These are phyloP conservation scores for Bemisia tabaci DNA, from an alignment of 1,140 invertebrate species.

Conservation along the genomic window DNA sequence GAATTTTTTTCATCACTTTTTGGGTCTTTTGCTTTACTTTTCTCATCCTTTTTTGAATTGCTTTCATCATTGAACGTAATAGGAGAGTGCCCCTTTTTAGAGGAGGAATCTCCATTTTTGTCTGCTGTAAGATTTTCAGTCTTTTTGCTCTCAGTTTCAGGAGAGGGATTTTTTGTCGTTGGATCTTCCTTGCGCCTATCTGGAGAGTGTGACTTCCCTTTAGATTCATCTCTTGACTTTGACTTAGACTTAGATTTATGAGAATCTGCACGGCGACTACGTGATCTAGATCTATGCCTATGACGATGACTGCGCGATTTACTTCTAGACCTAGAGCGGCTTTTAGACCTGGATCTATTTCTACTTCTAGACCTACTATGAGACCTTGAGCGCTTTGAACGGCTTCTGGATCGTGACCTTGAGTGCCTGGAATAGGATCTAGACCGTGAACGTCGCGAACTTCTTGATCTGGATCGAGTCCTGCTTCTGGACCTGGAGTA, in stretches of 20 bases:
- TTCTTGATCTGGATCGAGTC: not conserved
- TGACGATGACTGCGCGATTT: not conserved
- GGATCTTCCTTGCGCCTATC: not conserved
- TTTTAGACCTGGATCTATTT: not conserved
- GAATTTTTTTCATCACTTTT: not conserved
- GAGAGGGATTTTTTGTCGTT: not conserved
- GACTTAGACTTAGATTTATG: not conserved
- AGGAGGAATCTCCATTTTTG: not conserved
- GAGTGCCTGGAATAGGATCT: not conserved
- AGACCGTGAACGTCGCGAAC: not conserved
- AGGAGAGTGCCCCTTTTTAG: not conserved
- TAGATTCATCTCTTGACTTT: not conserved
- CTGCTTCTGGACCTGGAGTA: not conserved
- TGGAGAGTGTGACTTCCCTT: not conserved
- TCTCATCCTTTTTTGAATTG: not conserved
- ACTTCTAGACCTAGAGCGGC: not conserved
- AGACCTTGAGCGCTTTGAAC: not conserved
- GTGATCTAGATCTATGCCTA: not conserved
- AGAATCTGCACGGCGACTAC: not conserved
- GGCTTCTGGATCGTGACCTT: not conserved
- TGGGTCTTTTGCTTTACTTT: not conserved
- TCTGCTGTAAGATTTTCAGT: not conserved
- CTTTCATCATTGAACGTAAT: not conserved
- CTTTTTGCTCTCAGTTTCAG: not conserved
- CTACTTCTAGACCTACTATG: not conserved